Conservation (phyloP, 2,888 invertebrate genomes). For the Oegoconia quadripuncta region DNA sequence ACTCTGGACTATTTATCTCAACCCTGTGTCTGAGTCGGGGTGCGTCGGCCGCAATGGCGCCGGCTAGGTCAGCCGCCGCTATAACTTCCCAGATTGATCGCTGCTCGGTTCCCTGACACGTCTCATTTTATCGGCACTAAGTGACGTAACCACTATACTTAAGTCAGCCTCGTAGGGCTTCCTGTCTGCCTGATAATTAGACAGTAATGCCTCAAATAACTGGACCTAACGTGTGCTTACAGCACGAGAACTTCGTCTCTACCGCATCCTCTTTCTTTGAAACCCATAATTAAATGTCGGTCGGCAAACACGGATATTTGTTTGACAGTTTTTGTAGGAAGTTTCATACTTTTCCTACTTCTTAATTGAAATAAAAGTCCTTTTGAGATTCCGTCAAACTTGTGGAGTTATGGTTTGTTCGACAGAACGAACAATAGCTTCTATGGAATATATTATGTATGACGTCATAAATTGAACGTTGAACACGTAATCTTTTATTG, state of each 20-base stretch:
- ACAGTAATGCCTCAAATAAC: too few relatives aligned
- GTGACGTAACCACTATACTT: conserved; percentile 8
- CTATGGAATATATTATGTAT: conserved; percentile 16
- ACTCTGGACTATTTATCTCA: not conserved
- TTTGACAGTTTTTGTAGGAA: too few relatives aligned
- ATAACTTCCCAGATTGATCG: conserved; percentile 71
- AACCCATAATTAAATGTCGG: too few relatives aligned
- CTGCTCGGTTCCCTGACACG: conserved; percentile 29
- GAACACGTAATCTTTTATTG: conserved; percentile 51
- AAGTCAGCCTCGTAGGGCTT: conserved; percentile 1
- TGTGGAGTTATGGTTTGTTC: too few relatives aligned
- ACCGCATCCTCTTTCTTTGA: too few relatives aligned
- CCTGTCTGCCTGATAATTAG: conserved; percentile 5
- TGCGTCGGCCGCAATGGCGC: conserved; percentile 62
- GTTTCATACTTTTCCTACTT: too few relatives aligned
- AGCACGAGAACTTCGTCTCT: too few relatives aligned
- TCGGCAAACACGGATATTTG: too few relatives aligned
- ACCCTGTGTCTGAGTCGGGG: conserved; percentile 39
- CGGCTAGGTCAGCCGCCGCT: conserved; percentile 64
- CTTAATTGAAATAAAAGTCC: too few relatives aligned
- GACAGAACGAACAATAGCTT: too few relatives aligned
- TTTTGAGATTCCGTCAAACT: too few relatives aligned
- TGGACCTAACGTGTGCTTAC: too few relatives aligned
- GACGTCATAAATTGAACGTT: conserved; percentile 44
- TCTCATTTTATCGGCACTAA: conserved; percentile 15